These are phyloP conservation scores for Periophthalmus modestus DNA, from an alignment of 2,113 vertebrate genomes.

Conservation along the genomic window DNA sequence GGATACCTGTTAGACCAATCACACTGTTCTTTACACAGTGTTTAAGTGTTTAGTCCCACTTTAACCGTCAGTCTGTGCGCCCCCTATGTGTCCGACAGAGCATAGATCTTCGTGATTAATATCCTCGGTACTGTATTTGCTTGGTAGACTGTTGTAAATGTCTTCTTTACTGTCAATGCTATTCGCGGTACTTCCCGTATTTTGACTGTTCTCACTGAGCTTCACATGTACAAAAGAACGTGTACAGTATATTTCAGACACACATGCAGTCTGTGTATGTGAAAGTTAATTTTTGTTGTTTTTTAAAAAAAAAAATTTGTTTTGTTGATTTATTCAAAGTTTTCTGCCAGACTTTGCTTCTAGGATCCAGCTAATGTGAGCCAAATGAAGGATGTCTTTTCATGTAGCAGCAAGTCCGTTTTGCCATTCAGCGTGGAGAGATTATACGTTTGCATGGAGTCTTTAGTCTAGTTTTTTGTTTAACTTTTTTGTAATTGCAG, in stretches of 20 bases:
- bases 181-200: slow-evolving; percentile 50
- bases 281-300: slow-evolving; percentile 24
- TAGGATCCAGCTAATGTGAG: slow-evolving; percentile 69
- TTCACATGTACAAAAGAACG: slow-evolving; percentile 56
- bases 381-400: slow-evolving; percentile 75
- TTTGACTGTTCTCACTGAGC: slow-evolving; percentile 56
- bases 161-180: slow-evolving; percentile 13
- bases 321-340: slow-evolving; percentile 18
- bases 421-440: slow-evolving; percentile 54
- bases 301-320: not conserved
- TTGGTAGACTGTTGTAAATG: slow-evolving; percentile 50
- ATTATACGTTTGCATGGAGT: slow-evolving; percentile 60
- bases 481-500: slow-evolving; percentile 6
- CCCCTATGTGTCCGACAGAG: slow-evolving; percentile 46
- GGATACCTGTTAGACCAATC: too few species aligned
- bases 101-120: slow-evolving; percentile 48
- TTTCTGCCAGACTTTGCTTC: slow-evolving; percentile 30
- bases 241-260: slow-evolving; percentile 61
- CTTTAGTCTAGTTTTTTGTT: slow-evolving; percentile 44
- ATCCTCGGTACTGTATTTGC: slow-evolving; percentile 67
- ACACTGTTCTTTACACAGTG: too few species aligned
- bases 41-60: too few species aligned
- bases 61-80: slow-evolving; percentile 55
- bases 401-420: slow-evolving; percentile 70
- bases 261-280: slow-evolving; percentile 49